Evolutionary conservation across 1,140 invertebrate species (phyloP).

Genomic region (Eubasilissa regina): DNA sequence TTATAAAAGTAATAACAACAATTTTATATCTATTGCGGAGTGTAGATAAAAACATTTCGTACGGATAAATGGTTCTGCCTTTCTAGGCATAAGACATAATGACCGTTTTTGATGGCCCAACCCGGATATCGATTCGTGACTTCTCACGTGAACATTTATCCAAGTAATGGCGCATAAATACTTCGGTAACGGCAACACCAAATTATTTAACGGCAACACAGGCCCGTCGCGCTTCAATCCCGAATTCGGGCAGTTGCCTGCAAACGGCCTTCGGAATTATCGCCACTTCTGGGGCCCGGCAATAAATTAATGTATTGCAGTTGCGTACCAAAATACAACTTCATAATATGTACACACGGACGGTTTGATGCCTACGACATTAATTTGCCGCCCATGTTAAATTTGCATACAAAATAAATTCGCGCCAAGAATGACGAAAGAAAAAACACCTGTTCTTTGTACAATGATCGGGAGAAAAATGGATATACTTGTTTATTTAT

Average conservation of each 20-base stretch:
- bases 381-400: background rate
- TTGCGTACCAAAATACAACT: background rate
- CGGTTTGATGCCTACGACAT: constrained; percentile 12
- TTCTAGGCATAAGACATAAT: no score
- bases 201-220: constrained; percentile 40
- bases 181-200: constrained; percentile 21
- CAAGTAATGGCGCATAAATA: constrained; percentile 24
- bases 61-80: no score
- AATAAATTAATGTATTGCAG: constrained; percentile 17
- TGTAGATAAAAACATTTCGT: no score
- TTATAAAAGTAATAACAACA: no score
- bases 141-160: background rate
- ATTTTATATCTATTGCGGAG: no score
- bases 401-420: constrained; percentile 20
- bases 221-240: background rate
- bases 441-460: constrained; percentile 30
- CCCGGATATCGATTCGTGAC: constrained; percentile 31
- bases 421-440: constrained; percentile 3
- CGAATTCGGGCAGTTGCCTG: background rate
- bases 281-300: background rate
- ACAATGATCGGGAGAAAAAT: background rate
- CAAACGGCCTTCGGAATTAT: constrained; percentile 6
- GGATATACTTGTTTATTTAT: no score
- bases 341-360: background rate
- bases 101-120: background rate